A percentile compares a stretch with the other conserved stretches of the same genome.
Conservation (phyloP, 2,888 invertebrate genomes). For the Podotricha telesiphe region DNA sequence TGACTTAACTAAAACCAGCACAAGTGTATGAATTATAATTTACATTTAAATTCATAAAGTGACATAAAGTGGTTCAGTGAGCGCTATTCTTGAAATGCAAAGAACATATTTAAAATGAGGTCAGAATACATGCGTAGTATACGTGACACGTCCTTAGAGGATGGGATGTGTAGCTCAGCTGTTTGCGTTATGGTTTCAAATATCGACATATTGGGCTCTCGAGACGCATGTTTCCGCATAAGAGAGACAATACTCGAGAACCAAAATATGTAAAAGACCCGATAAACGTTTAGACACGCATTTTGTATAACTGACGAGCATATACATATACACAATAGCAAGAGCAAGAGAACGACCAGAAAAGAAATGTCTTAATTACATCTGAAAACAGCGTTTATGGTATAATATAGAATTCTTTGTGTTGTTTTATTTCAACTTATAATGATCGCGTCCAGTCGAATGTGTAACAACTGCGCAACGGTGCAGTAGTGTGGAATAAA, state of each 20-base stretch:
- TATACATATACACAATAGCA: background rate
- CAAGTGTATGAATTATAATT: background rate
- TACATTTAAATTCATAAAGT: background rate
- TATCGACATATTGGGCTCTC: conserved; percentile 30
- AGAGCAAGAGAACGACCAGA: too few relatives aligned
- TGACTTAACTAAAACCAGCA: background rate
- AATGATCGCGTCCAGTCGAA: too few relatives aligned
- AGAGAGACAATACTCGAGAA: conserved; percentile 6
- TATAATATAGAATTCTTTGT: too few relatives aligned
- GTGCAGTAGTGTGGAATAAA: too few relatives aligned
- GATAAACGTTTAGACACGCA: background rate
- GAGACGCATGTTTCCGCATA: conserved; percentile 19
- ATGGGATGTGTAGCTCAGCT: conserved; percentile 18
- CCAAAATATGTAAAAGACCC: background rate
- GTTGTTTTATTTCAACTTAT: too few relatives aligned
- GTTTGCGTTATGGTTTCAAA: conserved; percentile 28
- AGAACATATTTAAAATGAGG: conserved; percentile 28
- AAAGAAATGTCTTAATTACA: too few relatives aligned
- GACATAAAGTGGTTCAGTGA: too few relatives aligned
- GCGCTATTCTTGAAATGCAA: background rate
- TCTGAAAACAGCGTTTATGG: too few relatives aligned
- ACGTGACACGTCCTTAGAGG: conserved; percentile 26
- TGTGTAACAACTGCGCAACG: too few relatives aligned
- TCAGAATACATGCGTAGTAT: conserved; percentile 29
- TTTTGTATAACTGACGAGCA: background rate